These are phyloP conservation scores for Spilosoma lubricipeda DNA, from an alignment of 2,888 invertebrate genomes.

Conservation along the genomic window DNA sequence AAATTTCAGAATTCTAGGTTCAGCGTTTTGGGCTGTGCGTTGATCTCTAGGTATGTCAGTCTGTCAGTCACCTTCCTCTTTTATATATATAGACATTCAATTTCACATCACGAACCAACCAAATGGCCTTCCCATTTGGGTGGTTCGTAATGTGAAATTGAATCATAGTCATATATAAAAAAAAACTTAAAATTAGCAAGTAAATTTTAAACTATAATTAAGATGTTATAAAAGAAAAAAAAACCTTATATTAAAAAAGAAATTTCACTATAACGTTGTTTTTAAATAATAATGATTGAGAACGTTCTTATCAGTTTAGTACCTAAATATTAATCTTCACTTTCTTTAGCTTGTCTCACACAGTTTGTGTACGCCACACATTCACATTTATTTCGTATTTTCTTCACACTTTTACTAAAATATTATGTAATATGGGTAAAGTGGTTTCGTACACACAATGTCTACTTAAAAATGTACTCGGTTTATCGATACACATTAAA, in stretches of 20 bases:
- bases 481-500: background rate
- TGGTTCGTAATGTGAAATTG: too few species aligned
- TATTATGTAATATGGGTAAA: slow-evolving; percentile 42
- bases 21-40: too few species aligned
- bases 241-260: background rate
- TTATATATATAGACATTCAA: too few species aligned
- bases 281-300: background rate
- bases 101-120: background rate
- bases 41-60: too few species aligned
- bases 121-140: too few species aligned
- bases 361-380: slow-evolving; percentile 26
- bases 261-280: background rate
- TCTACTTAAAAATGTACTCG: slow-evolving; percentile 44
- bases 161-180: too few species aligned
- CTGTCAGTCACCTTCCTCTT: too few species aligned
- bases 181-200: too few species aligned
- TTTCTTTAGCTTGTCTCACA: slow-evolving; percentile 21
- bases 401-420: slow-evolving; percentile 40
- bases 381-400: slow-evolving; percentile 46
- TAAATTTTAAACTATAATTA: too few species aligned
- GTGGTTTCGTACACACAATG: slow-evolving; percentile 42
- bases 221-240: background rate
- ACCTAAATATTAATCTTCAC: background rate
- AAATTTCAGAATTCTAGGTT: too few species aligned
- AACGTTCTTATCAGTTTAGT: background rate